A percentile compares a stretch with the other conserved stretches of the same genome.
Conservation (phyloP, 1,140 invertebrate genomes). For the Achroia grisella region DNA sequence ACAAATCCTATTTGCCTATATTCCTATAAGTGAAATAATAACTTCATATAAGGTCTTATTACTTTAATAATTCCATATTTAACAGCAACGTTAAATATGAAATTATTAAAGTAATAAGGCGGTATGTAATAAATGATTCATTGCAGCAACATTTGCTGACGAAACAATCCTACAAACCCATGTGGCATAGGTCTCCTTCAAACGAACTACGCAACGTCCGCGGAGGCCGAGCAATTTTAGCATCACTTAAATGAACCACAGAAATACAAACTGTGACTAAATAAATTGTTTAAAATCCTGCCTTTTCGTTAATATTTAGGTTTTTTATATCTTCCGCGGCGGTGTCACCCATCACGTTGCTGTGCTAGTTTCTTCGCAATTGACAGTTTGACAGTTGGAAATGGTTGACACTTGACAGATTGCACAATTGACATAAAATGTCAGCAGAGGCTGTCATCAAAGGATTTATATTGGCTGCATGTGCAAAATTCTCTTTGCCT, state of each 20-base stretch:
- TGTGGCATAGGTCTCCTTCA: slow-evolving; percentile 70
- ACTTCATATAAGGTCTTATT: too few relatives aligned
- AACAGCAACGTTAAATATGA: too few relatives aligned
- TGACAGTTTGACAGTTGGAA: slow-evolving; percentile 23
- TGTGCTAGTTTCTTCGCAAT: slow-evolving; percentile 11
- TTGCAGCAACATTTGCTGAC: slow-evolving; percentile 25
- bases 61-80: too few relatives aligned
- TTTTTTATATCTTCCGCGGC: slow-evolving; percentile 74
- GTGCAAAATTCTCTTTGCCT: too few relatives aligned
- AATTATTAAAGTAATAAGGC: too few relatives aligned
- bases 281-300: slow-evolving; percentile 74
- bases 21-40: too few relatives aligned
- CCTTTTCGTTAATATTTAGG: slow-evolving; percentile 78
- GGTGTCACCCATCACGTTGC: slow-evolving; percentile 69
- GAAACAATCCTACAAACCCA: slow-evolving; percentile 74
- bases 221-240: slow-evolving; percentile 72
- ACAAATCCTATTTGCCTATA: too few relatives aligned
- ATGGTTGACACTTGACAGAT: slow-evolving; percentile 18
- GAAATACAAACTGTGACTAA: slow-evolving; percentile 39
- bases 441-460: too few relatives aligned
- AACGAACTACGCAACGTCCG: slow-evolving; percentile 65
- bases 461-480: too few relatives aligned
- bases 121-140: too few relatives aligned
- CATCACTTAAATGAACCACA: slow-evolving; percentile 48
- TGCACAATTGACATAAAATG: too few relatives aligned